Percentiles rank a stretch among this genome's conserved stretches.
Evolutionary conservation across 2,888 invertebrate species (phyloP).

Genomic region (Sisyra nigra): DNA sequence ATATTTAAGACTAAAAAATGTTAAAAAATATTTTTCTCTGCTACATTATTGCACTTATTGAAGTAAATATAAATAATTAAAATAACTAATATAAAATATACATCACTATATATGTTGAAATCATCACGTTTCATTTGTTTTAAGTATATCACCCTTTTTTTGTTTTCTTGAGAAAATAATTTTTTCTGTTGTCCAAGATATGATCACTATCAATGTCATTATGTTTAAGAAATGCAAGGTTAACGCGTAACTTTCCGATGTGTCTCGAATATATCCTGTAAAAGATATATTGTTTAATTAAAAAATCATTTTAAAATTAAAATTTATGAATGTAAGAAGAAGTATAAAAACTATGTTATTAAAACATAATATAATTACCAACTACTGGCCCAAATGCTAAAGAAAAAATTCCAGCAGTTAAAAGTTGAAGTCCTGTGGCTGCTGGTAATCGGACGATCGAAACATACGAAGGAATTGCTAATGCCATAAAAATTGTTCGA

Average conservation of each 20-base stretch:
- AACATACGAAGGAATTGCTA: conserved; percentile 56
- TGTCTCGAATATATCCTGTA: conserved; percentile 47
- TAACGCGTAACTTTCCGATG: conserved; percentile 36
- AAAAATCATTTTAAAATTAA: too few relatives aligned
- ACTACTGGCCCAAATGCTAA: conserved; percentile 46
- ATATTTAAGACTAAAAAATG: too few relatives aligned
- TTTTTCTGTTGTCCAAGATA: conserved; percentile 45
- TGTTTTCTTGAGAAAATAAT: conserved; percentile 16
- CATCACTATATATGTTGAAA: too few relatives aligned
- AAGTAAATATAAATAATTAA: too few relatives aligned
- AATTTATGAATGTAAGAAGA: background rate
- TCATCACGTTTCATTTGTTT: conserved; percentile 1
- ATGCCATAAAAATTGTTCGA: conserved; percentile 55
- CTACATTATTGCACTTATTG: too few relatives aligned
- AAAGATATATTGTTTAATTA: conserved; percentile 10
- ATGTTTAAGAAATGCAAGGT: conserved; percentile 49
- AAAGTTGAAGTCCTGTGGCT: conserved; percentile 50
- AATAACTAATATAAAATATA: too few relatives aligned
- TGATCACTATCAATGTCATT: conserved; percentile 43
- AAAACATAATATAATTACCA: conserved; percentile 29
- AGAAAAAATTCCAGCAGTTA: conserved; percentile 47
- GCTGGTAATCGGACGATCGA: conserved; percentile 51
- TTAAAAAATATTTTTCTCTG: too few relatives aligned
- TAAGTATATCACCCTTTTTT: conserved; percentile 4
- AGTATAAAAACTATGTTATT: background rate